A percentile compares a stretch with the other conserved stretches of the same genome.
These are phyloP conservation scores for Hoplostethus atlanticus DNA, from an alignment of 2,797 vertebrate species.

Conservation along the genomic window DNA sequence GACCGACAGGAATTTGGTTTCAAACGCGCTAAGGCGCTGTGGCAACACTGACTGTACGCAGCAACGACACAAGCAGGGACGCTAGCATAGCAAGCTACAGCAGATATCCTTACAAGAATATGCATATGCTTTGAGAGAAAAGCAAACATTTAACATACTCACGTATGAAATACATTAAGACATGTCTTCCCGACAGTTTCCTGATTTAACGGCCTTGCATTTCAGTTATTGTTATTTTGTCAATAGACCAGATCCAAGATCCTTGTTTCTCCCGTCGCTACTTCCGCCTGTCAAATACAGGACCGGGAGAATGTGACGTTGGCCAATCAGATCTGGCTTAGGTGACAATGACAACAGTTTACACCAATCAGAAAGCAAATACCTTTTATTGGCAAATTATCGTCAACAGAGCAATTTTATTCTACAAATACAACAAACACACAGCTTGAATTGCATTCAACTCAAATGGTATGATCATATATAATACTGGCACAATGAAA, in stretches of 20 bases:
- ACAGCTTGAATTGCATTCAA: no score
- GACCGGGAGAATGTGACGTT: not conserved
- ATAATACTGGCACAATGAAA: no score
- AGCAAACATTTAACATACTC: slow-evolving; percentile 47
- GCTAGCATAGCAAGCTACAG: slow-evolving; percentile 27
- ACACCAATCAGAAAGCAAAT: slow-evolving; percentile 33
- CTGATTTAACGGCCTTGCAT: not conserved
- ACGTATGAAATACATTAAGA: slow-evolving; percentile 80
- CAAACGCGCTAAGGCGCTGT: not conserved
- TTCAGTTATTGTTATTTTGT: slow-evolving; percentile 24
- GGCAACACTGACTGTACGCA: slow-evolving; percentile 19
- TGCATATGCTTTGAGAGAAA: fast-evolving
- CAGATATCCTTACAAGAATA: not conserved
- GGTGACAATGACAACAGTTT: not conserved
- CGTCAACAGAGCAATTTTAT: no score
- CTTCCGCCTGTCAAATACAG: slow-evolving; percentile 63
- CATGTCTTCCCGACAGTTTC: slow-evolving; percentile 55
- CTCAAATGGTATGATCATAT: no score
- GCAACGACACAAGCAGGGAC: slow-evolving; percentile 27
- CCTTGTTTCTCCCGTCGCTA: slow-evolving; percentile 22
- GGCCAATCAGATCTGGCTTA: slow-evolving; percentile 57
- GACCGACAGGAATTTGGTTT: not conserved
- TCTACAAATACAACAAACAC: no score
- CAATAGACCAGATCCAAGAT: slow-evolving; percentile 31
- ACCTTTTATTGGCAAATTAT: not conserved